Evolutionary conservation across 2,797 vertebrate genomes (phyloP).

Genomic region (Molossus molossus): DNA sequence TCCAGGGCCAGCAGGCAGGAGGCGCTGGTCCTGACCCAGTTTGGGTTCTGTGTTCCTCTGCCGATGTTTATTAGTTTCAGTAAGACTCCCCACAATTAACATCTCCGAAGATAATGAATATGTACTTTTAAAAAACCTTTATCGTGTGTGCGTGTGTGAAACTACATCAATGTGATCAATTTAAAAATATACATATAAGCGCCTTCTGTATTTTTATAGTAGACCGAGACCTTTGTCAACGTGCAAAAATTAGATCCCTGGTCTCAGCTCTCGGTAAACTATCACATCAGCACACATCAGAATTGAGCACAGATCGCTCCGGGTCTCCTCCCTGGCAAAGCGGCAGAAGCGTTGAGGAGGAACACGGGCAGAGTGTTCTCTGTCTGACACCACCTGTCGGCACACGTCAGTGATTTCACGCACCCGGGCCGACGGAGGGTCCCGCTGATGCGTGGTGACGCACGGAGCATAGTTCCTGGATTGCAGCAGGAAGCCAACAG

Average conservation of each 20-base stretch:
- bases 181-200: neutral
- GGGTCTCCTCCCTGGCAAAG: neutral
- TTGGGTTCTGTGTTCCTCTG: neutral
- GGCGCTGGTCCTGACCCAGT: fast-evolving
- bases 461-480: neutral
- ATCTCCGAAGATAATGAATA: neutral
- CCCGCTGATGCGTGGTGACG: neutral
- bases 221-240: neutral
- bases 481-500: neutral
- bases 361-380: neutral
- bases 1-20: neutral
- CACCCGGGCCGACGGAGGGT: fast-evolving
- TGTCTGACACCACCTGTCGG: constrained; percentile 17
- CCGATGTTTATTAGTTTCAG: neutral
- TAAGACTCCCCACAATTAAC: neutral
- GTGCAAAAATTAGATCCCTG: neutral
- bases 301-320: neutral
- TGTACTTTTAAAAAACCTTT: neutral
- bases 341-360: fast-evolving
- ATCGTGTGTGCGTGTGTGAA: neutral
- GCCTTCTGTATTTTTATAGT: neutral
- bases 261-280: neutral
- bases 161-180: neutral
- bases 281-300: neutral
- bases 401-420: neutral